phyloP scores from a whole-genome alignment of 2,888 invertebrate genomes.

The Empis livida region DNA sequence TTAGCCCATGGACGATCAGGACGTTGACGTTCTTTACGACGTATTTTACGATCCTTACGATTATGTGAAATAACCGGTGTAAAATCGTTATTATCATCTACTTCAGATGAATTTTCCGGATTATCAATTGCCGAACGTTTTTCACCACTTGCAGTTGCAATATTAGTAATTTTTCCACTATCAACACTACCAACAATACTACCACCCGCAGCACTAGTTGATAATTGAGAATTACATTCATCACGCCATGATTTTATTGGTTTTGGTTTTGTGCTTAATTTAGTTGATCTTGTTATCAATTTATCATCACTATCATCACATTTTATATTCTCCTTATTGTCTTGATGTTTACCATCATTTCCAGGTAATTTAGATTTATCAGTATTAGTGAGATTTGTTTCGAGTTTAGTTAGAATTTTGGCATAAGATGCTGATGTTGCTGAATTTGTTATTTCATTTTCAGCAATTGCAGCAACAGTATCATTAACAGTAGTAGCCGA shows the following conservation, averaged over 20 bases:
- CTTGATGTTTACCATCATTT: slow-evolving; percentile 10
- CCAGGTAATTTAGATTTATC: background rate
- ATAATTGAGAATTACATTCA: slow-evolving; percentile 20
- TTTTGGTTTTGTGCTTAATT: slow-evolving; percentile 14
- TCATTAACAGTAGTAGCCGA: background rate
- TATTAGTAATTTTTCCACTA: background rate
- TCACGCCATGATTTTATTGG: slow-evolving; percentile 30
- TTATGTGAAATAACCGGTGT: slow-evolving; percentile 33
- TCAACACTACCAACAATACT: background rate
- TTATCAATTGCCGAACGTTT: slow-evolving; percentile 29
- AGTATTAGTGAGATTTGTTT: background rate
- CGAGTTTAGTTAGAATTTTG: background rate
- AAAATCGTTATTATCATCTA: slow-evolving; percentile 34
- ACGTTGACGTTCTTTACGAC: slow-evolving; percentile 19
- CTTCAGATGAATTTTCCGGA: slow-evolving; percentile 31
- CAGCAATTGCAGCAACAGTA: background rate
- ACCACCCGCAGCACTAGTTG: background rate
- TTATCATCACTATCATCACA: background rate
- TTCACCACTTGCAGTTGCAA: slow-evolving; percentile 26
- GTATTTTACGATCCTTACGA: slow-evolving; percentile 33
- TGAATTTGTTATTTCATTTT: background rate
- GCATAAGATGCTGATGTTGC: background rate
- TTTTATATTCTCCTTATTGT: slow-evolving; percentile 24
- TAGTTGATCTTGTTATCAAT: slow-evolving; percentile 17
- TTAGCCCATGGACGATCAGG: slow-evolving; percentile 20